Conservation (phyloP, 2,113 vertebrate genomes). For the Phalacrocorax brasilianus region DNA sequence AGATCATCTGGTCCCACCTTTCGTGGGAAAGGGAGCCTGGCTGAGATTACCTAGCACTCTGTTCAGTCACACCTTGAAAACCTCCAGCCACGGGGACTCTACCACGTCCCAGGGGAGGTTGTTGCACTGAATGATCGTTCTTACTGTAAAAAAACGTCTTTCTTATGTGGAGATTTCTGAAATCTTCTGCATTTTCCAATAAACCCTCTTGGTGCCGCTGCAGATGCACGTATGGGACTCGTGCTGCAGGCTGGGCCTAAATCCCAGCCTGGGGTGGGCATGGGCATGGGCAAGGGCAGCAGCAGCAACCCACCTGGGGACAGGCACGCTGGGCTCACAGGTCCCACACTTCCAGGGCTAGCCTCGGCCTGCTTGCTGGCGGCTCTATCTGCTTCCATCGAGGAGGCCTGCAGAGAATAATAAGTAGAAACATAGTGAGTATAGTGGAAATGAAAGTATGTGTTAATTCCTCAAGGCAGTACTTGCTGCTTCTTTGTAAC, state of each 20-base stretch:
- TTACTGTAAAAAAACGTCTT: not conserved
- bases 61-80: not conserved
- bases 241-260: not conserved
- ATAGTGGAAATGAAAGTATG: not conserved
- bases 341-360: not conserved
- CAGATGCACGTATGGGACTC: fast-evolving
- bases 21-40: not conserved
- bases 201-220: not conserved
- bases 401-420: slow-evolving; percentile 29
- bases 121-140: not conserved
- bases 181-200: not conserved
- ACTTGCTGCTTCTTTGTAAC: not conserved
- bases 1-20: not conserved
- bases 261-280: fast-evolving
- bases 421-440: not conserved
- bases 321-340: fast-evolving
- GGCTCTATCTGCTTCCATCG: not conserved
- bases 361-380: slow-evolving; percentile 10
- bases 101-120: fast-evolving
- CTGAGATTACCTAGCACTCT: not conserved
- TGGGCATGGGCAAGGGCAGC: not conserved
- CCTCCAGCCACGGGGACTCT: not conserved
- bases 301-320: slow-evolving; percentile 66
- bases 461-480: not conserved
- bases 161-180: not conserved